phyloP scores from a whole-genome alignment of 2,888 invertebrate species.

The Cryptocheilus praepositus region DNA sequence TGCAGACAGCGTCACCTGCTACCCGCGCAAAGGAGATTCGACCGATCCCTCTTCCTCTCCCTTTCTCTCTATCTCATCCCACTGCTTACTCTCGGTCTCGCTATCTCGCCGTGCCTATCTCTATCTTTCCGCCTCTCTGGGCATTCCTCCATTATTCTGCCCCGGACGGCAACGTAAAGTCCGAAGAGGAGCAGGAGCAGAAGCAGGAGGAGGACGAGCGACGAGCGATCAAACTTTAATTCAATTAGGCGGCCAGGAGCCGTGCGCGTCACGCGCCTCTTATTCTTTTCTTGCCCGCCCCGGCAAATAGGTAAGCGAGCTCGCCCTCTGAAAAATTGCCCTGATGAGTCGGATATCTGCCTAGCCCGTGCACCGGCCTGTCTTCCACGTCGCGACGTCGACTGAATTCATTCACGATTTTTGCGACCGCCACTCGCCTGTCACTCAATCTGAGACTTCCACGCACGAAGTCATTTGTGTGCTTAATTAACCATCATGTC shows the following conservation, averaged over 20 bases:
- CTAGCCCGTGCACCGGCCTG: neutral
- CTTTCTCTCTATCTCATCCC: slow-evolving; percentile 11
- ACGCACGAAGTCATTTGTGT: too few species aligned
- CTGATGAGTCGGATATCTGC: slow-evolving; percentile 17
- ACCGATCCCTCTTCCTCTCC: slow-evolving; percentile 18
- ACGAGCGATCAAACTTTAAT: slow-evolving; percentile 56
- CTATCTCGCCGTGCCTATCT: slow-evolving; percentile 7
- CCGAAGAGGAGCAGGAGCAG: neutral
- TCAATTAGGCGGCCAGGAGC: slow-evolving; percentile 49
- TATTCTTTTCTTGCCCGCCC: slow-evolving; percentile 6
- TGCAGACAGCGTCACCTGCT: slow-evolving; percentile 64
- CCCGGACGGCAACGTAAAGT: slow-evolving; percentile 38
- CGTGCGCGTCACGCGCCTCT: slow-evolving; percentile 21
- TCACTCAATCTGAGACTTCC: too few species aligned
- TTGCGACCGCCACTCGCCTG: too few species aligned
- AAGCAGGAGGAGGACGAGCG: slow-evolving; percentile 20
- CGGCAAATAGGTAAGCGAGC: slow-evolving; percentile 37
- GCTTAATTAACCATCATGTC: too few species aligned
- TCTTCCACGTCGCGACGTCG: neutral
- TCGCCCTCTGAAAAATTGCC: slow-evolving; percentile 34
- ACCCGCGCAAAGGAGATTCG: slow-evolving; percentile 43
- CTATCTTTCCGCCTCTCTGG: slow-evolving; percentile 30
- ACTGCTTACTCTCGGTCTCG: slow-evolving; percentile 3
- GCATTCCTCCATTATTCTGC: slow-evolving; percentile 50
- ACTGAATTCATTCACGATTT: too few species aligned